Evolutionary conservation across 1,140 invertebrate species (phyloP).

Genomic region (Bombus ignitus): DNA sequence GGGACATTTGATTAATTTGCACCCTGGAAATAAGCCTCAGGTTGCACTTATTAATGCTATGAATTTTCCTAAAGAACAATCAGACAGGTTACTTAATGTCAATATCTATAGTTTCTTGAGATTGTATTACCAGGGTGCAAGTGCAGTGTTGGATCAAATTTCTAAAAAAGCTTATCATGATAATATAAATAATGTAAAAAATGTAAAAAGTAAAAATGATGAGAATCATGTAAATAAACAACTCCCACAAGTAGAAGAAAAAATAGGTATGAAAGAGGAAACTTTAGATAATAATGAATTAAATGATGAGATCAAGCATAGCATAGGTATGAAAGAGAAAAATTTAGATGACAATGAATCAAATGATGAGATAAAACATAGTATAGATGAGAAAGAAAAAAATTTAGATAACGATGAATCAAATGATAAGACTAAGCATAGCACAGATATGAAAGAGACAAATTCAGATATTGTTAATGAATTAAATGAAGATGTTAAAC

Average conservation of each 20-base stretch:
- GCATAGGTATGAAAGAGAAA: no score
- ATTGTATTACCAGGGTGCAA: conserved; percentile 83
- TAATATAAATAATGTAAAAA: not conserved
- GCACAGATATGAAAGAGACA: not conserved
- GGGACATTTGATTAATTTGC: conserved; percentile 89
- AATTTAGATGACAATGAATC: no score
- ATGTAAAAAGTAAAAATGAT: not conserved
- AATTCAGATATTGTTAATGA: conserved; percentile 53
- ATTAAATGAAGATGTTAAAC: conserved; percentile 41
- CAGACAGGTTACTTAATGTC: conserved; percentile 86
- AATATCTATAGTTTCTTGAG: conserved; percentile 89
- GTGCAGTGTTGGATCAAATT: conserved; percentile 40
- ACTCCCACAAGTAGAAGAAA: not conserved
- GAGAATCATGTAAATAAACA: not conserved
- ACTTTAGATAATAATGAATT: conserved; percentile 57
- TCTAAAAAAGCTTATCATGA: not conserved
- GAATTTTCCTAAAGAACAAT: conserved; percentile 88
- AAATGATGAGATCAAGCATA: conserved; percentile 29
- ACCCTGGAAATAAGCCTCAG: conserved; percentile 90
- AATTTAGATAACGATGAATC: no score
- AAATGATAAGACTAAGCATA: no score
- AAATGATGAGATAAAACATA: no score
- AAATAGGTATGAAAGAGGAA: not conserved
- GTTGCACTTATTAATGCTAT: conserved; percentile 90
- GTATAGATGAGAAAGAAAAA: no score